Conservation (phyloP, 1,140 invertebrate genomes). For the Achatina immaculata region DNA sequence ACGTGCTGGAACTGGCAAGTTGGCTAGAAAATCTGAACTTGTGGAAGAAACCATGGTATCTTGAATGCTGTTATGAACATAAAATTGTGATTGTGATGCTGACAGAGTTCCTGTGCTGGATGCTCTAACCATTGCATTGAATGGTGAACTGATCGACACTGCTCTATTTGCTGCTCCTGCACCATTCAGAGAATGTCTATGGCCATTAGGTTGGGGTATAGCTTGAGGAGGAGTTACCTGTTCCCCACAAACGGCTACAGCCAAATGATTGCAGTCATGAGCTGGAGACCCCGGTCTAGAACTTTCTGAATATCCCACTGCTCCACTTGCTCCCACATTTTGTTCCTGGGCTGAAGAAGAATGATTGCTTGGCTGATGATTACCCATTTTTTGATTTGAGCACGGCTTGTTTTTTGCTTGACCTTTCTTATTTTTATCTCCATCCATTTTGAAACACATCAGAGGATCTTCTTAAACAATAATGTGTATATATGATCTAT, state of each 20-base stretch:
- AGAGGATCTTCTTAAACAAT: background rate
- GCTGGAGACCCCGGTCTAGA: slow-evolving; percentile 12
- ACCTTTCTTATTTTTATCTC: slow-evolving; percentile 33
- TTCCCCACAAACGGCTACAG: background rate
- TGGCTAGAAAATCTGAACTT: slow-evolving; percentile 15
- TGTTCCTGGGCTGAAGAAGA: background rate
- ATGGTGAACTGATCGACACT: background rate
- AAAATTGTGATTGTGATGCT: background rate
- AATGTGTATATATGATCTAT: too few relatives aligned
- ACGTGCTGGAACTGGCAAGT: background rate
- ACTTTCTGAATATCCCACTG: background rate
- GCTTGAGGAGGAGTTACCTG: background rate
- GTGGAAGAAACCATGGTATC: slow-evolving; percentile 16
- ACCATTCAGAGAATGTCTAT: slow-evolving; percentile 29
- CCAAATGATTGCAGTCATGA: background rate
- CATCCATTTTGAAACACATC: slow-evolving; percentile 26
- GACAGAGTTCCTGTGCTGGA: slow-evolving; percentile 36
- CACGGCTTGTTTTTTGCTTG: slow-evolving; percentile 36
- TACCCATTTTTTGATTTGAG: slow-evolving; percentile 14
- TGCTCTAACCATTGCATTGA: slow-evolving; percentile 31
- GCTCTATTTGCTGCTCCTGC: slow-evolving; percentile 30
- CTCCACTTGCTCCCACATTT: background rate
- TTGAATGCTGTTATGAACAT: slow-evolving; percentile 20
- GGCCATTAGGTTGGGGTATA: background rate
- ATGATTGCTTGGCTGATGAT: slow-evolving; percentile 28